Evolutionary conservation across 2,797 vertebrate genomes (phyloP), one percentile per base, ranked within the genome.

Genomic region (Sebastes flavidus): DNA sequence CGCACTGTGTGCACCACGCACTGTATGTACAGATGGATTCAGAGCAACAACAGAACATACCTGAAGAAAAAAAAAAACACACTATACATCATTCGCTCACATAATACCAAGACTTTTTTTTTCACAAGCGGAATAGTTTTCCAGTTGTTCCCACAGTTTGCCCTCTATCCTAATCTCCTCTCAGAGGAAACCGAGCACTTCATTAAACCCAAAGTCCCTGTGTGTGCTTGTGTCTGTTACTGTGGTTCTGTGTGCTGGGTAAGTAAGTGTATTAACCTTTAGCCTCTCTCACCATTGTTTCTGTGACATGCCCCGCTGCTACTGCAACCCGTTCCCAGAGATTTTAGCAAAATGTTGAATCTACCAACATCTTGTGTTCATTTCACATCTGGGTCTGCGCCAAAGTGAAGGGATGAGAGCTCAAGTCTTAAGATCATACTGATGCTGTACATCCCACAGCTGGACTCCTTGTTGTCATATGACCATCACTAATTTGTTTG

Each of bases 221-320:
- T 87, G 81, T 91, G 52, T 62, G 61, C 27, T 34, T 72, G 38
- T 82, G 85, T 81, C 20, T 83, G 61, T 90, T 86, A 18, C 81
- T 85, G 84, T 88, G 68, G 72, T 87, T 90, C 54, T 79, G 66
- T 74, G 80, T 72, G 65, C 72, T 87, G 30, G 27, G 18, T 84
- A 88, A 87, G 81, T 88, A 87, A 88, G 70, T 65, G 74, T 70
- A 77, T 87, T 90, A 89, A 88, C 86, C 90, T 92, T 90, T 91
- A 80, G 67, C 91, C 91, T 94, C 82, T 94, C 91, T 90, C 90
- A 93, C 78, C 79, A 93, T 88, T 92, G 88, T 90, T 85, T 89
- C 65, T 70, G 52, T 63, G 75, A 38, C 77, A 86, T 87, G 78
- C 63, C 82, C 81, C 61, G 8, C 70, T 83, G 86, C 82, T 90